Evolutionary conservation across 2,888 invertebrate species (phyloP).

Genomic region (Macrophya annulata): DNA sequence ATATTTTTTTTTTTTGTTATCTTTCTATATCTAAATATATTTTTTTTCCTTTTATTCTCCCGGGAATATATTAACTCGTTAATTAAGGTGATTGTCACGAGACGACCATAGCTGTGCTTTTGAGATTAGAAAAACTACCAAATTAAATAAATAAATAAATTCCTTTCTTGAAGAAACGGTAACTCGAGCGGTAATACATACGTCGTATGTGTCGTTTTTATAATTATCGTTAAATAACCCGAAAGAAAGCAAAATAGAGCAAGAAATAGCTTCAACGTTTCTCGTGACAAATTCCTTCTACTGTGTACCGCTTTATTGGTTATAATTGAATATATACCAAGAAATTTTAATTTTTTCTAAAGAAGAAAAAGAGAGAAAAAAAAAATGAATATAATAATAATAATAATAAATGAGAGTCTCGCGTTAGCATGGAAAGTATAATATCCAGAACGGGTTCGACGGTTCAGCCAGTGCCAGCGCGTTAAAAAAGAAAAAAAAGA

Average conservation of each 20-base stretch:
- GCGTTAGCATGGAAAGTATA: constrained; percentile 53
- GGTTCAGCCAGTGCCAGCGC: constrained; percentile 76
- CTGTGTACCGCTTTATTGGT: background rate
- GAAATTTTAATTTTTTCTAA: constrained; percentile 16
- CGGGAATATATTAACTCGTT: background rate
- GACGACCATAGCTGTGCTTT: background rate
- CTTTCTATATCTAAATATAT: background rate
- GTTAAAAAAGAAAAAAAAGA: constrained; percentile 57
- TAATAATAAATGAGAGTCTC: background rate
- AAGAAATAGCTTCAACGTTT: background rate
- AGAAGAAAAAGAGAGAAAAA: background rate
- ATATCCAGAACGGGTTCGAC: constrained; percentile 80
- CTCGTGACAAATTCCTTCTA: constrained; percentile 15
- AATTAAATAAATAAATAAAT: background rate
- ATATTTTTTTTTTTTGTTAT: background rate
- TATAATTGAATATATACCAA: background rate
- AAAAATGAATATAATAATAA: constrained; percentile 9
- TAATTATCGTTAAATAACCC: background rate
- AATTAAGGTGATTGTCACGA: constrained; percentile 16
- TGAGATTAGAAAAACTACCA: too few relatives aligned
- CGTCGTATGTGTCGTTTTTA: too few relatives aligned
- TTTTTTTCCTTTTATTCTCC: background rate
- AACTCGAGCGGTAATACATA: too few relatives aligned
- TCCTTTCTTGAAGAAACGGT: too few relatives aligned
- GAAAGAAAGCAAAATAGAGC: background rate